Evolutionary conservation across 2,113 vertebrate genomes (phyloP), one percentile per base, ranked within the genome.

Genomic region (Ornithorhynchus anatinus): DNA sequence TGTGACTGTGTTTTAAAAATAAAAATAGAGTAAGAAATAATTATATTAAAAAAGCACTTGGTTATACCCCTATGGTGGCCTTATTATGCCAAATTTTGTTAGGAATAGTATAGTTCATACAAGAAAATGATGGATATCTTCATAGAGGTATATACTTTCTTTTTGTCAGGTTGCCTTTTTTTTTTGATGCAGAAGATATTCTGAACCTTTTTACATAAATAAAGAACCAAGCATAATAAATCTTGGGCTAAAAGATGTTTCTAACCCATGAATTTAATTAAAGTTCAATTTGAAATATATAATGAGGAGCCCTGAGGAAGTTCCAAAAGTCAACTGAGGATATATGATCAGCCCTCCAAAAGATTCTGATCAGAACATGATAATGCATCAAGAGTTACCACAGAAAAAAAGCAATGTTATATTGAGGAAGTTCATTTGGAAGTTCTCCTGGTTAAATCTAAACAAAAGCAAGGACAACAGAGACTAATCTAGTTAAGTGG

Each of bases 141-240:
- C n/a, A n/a, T n/a, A n/a, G n/a, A n/a, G n/a, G n/a, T n/a, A n/a
- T n/a, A n/a, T n/a, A n/a, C n/a, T n/a, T n/a, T n/a, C n/a, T n/a
- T n/a, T n/a, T n/a, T n/a, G n/a, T n/a, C n/a, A n/a, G n/a, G n/a
- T n/a, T n/a, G n/a, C n/a, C n/a, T n/a, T n/a, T n/a, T n/a, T n/a
- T n/a, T 70, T 81, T 65, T 25, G 71, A 77, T 75, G 50, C 67
- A 38, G 59, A 40, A 50, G 59, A 48, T 84, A 52, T 70, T 81
- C 50, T 57, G 80, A 73, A 75, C 77, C 81, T 81, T 75, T 77
- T 84, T 84, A 77, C 65, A 16, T 27, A 38, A 75, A 77, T 77
- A 64, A 85, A 32, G 81, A 77, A 80, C 79, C 80, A 62, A 72
- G 16, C 50, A 79, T 69, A 81, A 86, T 86, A 85, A 86, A 85